Conservation (phyloP, 2,113 vertebrate species). For the Hoplias malabaricus region DNA sequence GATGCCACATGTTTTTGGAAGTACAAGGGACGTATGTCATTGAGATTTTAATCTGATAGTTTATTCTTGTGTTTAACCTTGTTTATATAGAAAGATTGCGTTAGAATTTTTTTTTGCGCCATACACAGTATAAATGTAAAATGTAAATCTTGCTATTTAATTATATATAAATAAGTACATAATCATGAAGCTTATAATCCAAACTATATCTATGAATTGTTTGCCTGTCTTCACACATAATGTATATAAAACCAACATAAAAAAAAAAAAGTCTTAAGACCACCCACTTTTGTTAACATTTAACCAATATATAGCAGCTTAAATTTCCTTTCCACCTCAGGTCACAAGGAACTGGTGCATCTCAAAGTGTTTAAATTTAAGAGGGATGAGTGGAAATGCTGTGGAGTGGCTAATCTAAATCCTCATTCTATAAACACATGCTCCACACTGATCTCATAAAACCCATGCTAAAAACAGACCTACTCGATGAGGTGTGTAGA, state of each 20-base stretch:
- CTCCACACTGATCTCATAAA: slow-evolving; percentile 13
- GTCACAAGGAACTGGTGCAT: slow-evolving; percentile 1
- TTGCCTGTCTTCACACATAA: background rate
- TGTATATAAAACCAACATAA: background rate
- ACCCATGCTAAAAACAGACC: slow-evolving; percentile 8
- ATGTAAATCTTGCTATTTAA: background rate
- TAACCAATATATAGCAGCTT: background rate
- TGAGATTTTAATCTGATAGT: no score
- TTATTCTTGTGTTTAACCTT: no score
- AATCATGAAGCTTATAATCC: background rate
- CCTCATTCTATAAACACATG: background rate
- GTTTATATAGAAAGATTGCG: no score
- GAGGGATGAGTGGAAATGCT: slow-evolving; percentile 31
- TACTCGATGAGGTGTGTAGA: background rate
- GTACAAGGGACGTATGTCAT: no score
- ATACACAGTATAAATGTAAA: background rate
- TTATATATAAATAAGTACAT: background rate
- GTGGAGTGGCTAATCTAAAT: slow-evolving; percentile 14
- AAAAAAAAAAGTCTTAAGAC: background rate
- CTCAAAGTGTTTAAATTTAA: slow-evolving; percentile 27
- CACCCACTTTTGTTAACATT: slow-evolving; percentile 28
- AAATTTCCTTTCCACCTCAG: slow-evolving; percentile 5
- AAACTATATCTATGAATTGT: background rate
- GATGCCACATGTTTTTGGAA: no score
- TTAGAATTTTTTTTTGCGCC: no score